phyloP scores from a whole-genome alignment of 2,113 vertebrate genomes.

The Leucopsar rothschildi region DNA sequence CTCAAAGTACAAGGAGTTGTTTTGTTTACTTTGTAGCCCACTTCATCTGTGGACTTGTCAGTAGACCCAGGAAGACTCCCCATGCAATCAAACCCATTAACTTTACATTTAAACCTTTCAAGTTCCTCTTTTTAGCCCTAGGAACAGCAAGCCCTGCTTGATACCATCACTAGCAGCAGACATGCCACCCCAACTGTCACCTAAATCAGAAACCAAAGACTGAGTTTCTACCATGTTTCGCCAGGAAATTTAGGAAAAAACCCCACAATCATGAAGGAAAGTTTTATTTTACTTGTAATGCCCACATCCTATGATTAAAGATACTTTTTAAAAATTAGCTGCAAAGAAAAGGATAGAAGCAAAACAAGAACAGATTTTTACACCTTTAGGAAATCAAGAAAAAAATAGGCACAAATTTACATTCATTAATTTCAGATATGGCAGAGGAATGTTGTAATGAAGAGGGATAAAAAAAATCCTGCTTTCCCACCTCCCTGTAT shows the following conservation, averaged over 20 bases:
- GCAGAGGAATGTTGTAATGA: conserved; percentile 53
- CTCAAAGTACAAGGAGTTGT: background rate
- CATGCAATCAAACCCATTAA: background rate
- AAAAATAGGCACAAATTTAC: conserved; percentile 48
- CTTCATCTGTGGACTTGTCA: background rate
- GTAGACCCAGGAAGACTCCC: background rate
- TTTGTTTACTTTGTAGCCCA: background rate
- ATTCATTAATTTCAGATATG: conserved; percentile 55
- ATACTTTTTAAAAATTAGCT: background rate
- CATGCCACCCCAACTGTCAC: background rate
- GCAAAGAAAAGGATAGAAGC: conserved; percentile 3
- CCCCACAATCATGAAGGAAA: background rate
- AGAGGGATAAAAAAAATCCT: conserved; percentile 7
- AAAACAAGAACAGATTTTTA: conserved; percentile 35
- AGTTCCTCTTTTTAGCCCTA: background rate
- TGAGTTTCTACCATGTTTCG: background rate
- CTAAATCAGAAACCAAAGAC: background rate
- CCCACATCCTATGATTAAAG: conserved; percentile 46
- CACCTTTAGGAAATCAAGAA: conserved; percentile 7
- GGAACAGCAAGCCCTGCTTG: background rate
- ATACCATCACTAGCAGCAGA: background rate
- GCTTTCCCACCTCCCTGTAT: background rate
- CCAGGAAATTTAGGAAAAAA: background rate
- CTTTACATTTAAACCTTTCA: background rate
- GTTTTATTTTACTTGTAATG: conserved; percentile 68